Evolutionary conservation across 2,888 invertebrate species (phyloP), one percentile per base, ranked within the genome.

Genomic region (Stenichneumon culpator): DNA sequence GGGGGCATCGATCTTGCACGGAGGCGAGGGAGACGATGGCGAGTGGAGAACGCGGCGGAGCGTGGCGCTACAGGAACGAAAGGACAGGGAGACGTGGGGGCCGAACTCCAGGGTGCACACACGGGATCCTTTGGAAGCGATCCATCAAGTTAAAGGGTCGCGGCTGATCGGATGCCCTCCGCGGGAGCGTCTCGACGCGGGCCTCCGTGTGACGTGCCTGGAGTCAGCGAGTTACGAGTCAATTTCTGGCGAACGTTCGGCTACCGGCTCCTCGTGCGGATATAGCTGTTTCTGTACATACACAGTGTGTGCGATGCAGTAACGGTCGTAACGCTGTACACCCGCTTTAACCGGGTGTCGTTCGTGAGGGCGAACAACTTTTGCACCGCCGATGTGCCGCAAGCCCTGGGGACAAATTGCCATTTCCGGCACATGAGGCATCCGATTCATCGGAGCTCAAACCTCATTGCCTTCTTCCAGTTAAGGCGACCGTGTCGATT

Each of bases 61-160:
- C 22, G 44, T 25, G 25, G 67, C 39, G 60, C 60, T 28, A 28
- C 44, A 68, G 47, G 50, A 68, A 77, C 50, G 11, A 73, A 47
- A 44, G 57, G 47, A 60, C 67, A 19, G 63, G 44, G 19, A 65
- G 44, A 39, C 70, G 44, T 72, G 25, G 69, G 28, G 57, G 63
- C 44, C 74, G 75, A 63, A 79, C 78, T 68, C 74, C 60, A 65
- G 54, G 22, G 69, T 79, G 67, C 52, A 39, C 69, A 70, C 73
- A 68, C 54, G 19, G 60, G 78, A 68, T 83, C 82, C 83, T 85
- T 83, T 82, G 75, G 79, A 82, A 81, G 80, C 79, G 82, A 88
- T 88, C 88, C 80, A 88, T 88, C 88, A 88, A 79, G 86, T 82
- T 88, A 84, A 86, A 87, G 82, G 83, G 86, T 80, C 79, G 65